phyloP scores from a whole-genome alignment of 1,140 invertebrate species.

The Cyphomyrmex costatus region DNA sequence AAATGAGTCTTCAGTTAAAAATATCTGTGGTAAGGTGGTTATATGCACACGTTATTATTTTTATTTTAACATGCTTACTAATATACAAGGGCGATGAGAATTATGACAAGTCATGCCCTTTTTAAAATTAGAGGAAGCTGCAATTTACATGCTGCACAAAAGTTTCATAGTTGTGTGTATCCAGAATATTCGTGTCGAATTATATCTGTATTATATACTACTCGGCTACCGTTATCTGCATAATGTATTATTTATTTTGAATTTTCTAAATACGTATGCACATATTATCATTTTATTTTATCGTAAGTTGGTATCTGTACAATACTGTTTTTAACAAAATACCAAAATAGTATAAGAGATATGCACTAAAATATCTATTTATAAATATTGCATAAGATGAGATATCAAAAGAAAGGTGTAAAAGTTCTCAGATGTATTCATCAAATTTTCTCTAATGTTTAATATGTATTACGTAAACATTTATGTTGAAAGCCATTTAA shows the following conservation, averaged over 20 bases:
- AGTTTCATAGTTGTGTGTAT: not conserved
- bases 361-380: not conserved
- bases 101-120: slow-evolving; percentile 66
- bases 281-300: slow-evolving; percentile 20
- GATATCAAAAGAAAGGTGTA: not conserved
- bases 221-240: slow-evolving; percentile 9
- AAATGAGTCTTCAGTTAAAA: slow-evolving; percentile 26
- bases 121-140: not conserved
- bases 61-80: slow-evolving; percentile 21
- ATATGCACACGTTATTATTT: not conserved
- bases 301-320: not conserved
- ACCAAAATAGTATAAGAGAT: not conserved
- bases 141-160: slow-evolving; percentile 15
- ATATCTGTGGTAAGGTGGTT: not conserved
- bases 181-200: not conserved
- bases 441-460: slow-evolving; percentile 4
- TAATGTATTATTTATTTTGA: not conserved
- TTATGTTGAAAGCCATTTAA: not conserved
- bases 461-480: not conserved
- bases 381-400: not conserved
- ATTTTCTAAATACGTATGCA: not conserved
- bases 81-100: slow-evolving; percentile 64
- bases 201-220: not conserved
- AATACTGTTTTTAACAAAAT: slow-evolving; percentile 13
- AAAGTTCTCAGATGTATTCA: not conserved